These are phyloP conservation scores for Drosophila subobscura DNA, from an alignment of 1,140 invertebrate genomes.

Conservation along the genomic window DNA sequence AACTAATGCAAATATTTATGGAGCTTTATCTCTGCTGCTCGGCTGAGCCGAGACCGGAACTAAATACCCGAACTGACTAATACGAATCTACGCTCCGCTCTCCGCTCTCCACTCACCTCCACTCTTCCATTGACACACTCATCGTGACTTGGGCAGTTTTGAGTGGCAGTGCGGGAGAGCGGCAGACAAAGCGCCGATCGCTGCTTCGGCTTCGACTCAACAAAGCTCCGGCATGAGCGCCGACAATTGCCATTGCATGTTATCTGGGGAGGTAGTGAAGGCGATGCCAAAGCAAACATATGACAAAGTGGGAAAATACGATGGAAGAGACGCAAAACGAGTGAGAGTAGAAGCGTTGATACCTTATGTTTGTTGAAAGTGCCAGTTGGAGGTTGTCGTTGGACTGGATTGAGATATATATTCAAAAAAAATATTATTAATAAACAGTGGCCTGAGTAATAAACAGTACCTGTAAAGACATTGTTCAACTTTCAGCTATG, in stretches of 20 bases:
- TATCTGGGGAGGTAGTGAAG: conserved; percentile 29
- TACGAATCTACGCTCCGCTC: too few species aligned
- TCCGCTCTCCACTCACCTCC: too few species aligned
- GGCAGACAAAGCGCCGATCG: conserved; percentile 17
- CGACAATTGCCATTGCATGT: conserved; percentile 38
- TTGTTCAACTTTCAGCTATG: neutral
- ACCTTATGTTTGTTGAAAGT: neutral
- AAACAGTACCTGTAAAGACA: too few species aligned
- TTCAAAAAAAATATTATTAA: too few species aligned
- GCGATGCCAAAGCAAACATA: conserved; percentile 27
- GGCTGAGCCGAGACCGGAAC: conserved; percentile 1
- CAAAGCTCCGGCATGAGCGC: conserved; percentile 17
- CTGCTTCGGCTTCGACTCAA: conserved; percentile 1
- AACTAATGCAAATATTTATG: conserved; percentile 1
- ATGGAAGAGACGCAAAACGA: neutral
- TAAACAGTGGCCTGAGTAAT: too few species aligned
- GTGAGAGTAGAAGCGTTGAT: neutral
- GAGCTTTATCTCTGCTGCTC: conserved; percentile 24
- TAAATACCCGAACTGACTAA: neutral
- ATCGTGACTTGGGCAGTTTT: conserved; percentile 25
- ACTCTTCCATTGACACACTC: conserved; percentile 5
- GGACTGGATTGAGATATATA: too few species aligned
- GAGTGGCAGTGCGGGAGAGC: neutral
- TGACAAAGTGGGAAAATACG: conserved; percentile 12
- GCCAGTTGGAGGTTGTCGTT: too few species aligned